Conservation (phyloP, 1,140 invertebrate genomes). For the Aphelenchoides fujianensis region DNA sequence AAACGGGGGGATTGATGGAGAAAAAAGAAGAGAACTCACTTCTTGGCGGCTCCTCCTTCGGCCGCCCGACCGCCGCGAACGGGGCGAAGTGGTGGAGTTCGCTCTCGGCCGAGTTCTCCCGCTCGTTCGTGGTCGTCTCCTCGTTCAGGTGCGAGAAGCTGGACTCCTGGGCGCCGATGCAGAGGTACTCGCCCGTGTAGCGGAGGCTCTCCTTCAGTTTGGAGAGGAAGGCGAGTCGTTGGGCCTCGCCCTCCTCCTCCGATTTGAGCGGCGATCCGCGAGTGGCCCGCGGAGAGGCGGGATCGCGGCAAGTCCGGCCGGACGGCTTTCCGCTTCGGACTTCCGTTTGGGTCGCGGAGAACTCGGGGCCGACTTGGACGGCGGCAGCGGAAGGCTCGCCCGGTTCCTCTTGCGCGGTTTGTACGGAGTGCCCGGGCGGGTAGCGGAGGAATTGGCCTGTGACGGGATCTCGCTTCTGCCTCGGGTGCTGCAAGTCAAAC, state of each 20-base stretch:
- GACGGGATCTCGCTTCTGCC: neutral
- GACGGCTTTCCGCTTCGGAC: neutral
- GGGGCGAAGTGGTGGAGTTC: neutral
- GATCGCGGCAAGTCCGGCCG: neutral
- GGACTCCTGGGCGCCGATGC: conserved; percentile 1
- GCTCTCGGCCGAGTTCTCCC: neutral
- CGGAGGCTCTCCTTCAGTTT: neutral
- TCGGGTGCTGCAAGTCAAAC: neutral
- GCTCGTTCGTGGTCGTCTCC: neutral
- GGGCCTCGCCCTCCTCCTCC: neutral
- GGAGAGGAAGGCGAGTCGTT: neutral
- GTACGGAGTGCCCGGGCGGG: neutral
- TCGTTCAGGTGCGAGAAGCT: conserved; percentile 5
- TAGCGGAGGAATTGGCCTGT: neutral
- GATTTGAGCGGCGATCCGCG: too few relatives aligned
- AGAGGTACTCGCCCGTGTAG: neutral
- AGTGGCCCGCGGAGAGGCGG: neutral
- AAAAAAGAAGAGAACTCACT: too few relatives aligned
- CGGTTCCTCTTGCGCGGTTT: neutral
- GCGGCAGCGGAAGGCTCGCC: neutral
- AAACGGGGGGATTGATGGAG: too few relatives aligned
- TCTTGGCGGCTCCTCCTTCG: neutral
- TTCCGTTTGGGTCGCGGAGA: neutral
- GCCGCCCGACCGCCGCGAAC: neutral
- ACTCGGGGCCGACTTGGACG: neutral